Base-by-base conservation (phyloP, 30 jellyfish, hydroid and myxozoan species). In the Turritopsis dohrnii region DNA sequence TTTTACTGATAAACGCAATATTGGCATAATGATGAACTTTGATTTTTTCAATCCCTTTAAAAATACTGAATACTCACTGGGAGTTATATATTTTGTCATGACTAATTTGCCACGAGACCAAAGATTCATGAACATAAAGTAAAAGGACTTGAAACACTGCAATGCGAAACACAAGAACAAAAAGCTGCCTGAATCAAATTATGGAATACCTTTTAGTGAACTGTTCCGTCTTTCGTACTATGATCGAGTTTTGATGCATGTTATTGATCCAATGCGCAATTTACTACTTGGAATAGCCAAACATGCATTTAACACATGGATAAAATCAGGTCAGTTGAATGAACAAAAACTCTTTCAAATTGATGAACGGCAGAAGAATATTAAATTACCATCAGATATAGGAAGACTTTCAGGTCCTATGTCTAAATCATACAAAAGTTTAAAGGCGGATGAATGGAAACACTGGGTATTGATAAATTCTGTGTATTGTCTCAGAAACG, bases 211-310 rank as follows among this genome's bases (percentile, higher is more conserved):
- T 41, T 41, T 41, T 41, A 41, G 60, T 41, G 60, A 41, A 13
- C 60, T 41, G 22, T 69, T 69, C 28, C 28, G 30, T n/a, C 77
- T 69, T 23, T 27, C 77, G 19, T 69, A 69, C 30, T 69, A n/a
- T 69, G 77, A 69, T 69, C 77, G 22, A 8, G 30, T 69, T 69
- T 23, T 69, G 30, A 69, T 69, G 77, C 77, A 69, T 27, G 77
- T 69, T 23, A 69, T 69, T 69, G 77, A 69, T 69, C 77, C 77
- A n/a, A 69, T 69, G 77, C 77, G 19, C 30, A 69, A 69, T 69
- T 69, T 69, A 27, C 28, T 69, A 27, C 30, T 69, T n/a, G 8
- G 77, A 21, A 27, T 69, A n/a, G 77, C 77, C 30, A 69, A 69
- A 27, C 77, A 69, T 69, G 30, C 77, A 1, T 69, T 69, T 27